Base-by-base conservation (phyloP, 2,113 vertebrate species). In the Anoplopoma fimbria region DNA sequence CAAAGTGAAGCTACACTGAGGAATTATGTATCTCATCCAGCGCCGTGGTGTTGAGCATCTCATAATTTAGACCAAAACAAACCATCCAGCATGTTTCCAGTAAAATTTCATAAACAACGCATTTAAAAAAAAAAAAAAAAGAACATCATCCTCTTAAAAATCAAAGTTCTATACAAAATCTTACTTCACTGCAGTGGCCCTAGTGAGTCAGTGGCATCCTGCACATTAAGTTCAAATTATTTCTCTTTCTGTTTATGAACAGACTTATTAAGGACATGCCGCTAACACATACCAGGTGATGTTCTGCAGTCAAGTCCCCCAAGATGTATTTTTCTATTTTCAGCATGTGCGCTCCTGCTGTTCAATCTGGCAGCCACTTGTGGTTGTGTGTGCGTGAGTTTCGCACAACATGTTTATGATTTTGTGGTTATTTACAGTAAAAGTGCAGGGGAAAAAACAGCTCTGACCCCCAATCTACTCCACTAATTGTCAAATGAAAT, bases 311-410 rank as follows among this genome's bases (percentile, higher is more conserved):
- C 58, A 79, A 51, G 12, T 42, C 15, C 31, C 21, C 21, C 58
- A n/a, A 69, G 62, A 70, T 83, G 49, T 27, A 58, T 19, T 51
- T 74, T 40, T 36, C 40, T 38, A 31, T 34, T 61, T 13, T 25
- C 31, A 40, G 68, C 82, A 84, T 77, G 42, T 87, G 82, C 25
- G 14, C 29, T 69, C 83, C 81, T 71, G 81, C 77, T 84, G 85
- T 38, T 79, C 47, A 33, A 17, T 29, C 65, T 74, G 75, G 62
- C 68, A 45, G 31, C 25, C 17, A 14, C 34, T 47, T 63, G 33
- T 38, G 61, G 75, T 42, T 78, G 45, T 55, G 62, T 61, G 49
- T 65, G 51, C 7, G 5, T 40, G 53, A 81, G 25, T 49, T 58
- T 23, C 38, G 57, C 69, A 69, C 67, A 74, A 64, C 53, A 68